phyloP scores from a whole-genome alignment of 1,140 invertebrate genomes.

The Galleria mellonella region DNA sequence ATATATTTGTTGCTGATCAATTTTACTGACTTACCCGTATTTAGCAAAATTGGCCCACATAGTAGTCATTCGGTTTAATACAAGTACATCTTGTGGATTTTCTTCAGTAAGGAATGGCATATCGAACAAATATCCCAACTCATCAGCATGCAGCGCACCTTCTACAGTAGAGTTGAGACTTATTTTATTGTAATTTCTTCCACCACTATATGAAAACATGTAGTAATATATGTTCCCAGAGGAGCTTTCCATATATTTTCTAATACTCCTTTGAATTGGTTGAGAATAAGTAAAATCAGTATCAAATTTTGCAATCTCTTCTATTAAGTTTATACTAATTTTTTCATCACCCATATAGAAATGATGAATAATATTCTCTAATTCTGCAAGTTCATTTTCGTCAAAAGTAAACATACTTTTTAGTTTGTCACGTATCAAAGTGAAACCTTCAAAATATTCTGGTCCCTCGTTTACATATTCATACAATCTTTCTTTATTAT shows the following conservation, averaged over 20 bases:
- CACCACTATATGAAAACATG: constrained; percentile 9
- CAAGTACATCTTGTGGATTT: constrained; percentile 1
- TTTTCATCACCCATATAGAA: constrained; percentile 8
- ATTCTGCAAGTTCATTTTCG: constrained; percentile 1
- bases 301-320: constrained; percentile 4
- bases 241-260: constrained; percentile 2
- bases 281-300: constrained; percentile 3
- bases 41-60: constrained; percentile 13
- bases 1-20: too few species aligned
- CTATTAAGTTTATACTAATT: background rate
- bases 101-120: background rate
- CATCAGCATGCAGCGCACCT: constrained; percentile 7
- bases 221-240: constrained; percentile 6
- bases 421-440: background rate
- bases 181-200: background rate
- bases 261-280: constrained; percentile 2
- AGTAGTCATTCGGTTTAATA: constrained; percentile 6
- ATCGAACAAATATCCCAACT: constrained; percentile 10
- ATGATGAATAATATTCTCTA: background rate
- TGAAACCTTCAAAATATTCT: background rate
- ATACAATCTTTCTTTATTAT: background rate
- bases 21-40: constrained; percentile 5
- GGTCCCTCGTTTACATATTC: background rate
- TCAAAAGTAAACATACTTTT: constrained; percentile 9
- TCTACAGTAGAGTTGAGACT: background rate